Evolutionary conservation across 2,113 vertebrate species (phyloP), one percentile per base, ranked within the genome.

Genomic region (Pangasianodon gigas): DNA sequence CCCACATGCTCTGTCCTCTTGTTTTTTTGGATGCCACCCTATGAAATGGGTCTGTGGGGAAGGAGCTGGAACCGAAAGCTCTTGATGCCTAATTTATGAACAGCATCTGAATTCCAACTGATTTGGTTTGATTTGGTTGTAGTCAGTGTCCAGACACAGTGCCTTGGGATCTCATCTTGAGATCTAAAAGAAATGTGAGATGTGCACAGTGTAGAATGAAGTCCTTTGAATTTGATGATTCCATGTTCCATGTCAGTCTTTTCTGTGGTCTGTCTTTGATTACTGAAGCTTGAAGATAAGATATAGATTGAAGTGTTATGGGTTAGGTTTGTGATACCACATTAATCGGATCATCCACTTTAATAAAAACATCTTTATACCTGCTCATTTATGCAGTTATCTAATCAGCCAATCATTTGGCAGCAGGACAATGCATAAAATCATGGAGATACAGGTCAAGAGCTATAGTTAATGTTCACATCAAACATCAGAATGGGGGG

Each of bases 41-140:
- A 52, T 84, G 51, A 89, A 84, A 65, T 71, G 48, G 13, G 24
- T 84, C 54, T 74, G 37, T 32, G 58, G 60, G 29, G 60, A 65
- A 46, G 56, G 41, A 80, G 18, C 56, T 48, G 74, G 41, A 62
- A 80, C 44, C 75, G 21, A 80, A n/a, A 13, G 44, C 9, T 60
- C 37, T 62, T 79, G 54, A 60, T 87, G 54, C 48, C 44, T 88
- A 88, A 88, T 88, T 80, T 77, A 81, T 81, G 75, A 88, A 11
- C 41, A 80, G 29, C 56, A 80, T 41, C 56, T 37, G 44, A 62
- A 88, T 29, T 32, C 29, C 21, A 9, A 56, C 24, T 79, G 52
- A 62, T 60, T 65, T 32, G 4, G 67, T 86, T 86, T 86, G 85
- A 86, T 86, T 86, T 13, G 10, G 48, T 48, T 19, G n/a, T 16